Percentiles rank a stretch among this genome's conserved stretches.
These are phyloP conservation scores for Numenius arquata DNA, from an alignment of 2,113 vertebrate genomes.

Conservation along the genomic window DNA sequence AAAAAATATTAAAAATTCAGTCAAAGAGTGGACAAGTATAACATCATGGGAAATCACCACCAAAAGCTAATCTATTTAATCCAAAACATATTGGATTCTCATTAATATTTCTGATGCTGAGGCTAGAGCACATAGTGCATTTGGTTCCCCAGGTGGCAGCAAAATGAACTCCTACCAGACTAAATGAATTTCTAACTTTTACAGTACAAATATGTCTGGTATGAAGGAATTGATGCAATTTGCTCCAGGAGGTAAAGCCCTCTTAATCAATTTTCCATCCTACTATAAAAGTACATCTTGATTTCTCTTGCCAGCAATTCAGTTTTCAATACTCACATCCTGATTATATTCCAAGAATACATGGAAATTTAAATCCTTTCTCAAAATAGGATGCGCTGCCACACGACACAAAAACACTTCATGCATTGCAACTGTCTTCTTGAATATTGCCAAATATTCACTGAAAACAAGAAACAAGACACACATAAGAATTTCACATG, in stretches of 20 bases:
- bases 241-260: constrained; percentile 37
- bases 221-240: background rate
- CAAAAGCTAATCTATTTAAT: background rate
- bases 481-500: constrained; percentile 1
- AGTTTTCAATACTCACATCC: constrained; percentile 87
- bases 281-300: constrained; percentile 15
- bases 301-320: background rate
- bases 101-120: background rate
- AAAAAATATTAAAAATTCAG: background rate
- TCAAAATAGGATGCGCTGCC: constrained; percentile 94
- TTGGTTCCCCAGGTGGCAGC: background rate
- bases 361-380: constrained; percentile 98
- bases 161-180: background rate
- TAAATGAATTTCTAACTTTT: background rate
- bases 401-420: constrained; percentile 98
- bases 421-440: constrained; percentile 99
- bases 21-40: background rate
- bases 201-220: background rate
- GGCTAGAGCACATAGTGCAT: background rate
- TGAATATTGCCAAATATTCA: constrained; percentile 99
- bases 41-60: background rate
- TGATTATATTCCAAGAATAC: constrained; percentile 99
- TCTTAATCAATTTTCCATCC: constrained; percentile 44
- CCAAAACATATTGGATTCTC: background rate
- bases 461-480: constrained; percentile 76